Evolutionary conservation across 2,797 vertebrate genomes (phyloP).

Genomic region (Podarcis siculus): DNA sequence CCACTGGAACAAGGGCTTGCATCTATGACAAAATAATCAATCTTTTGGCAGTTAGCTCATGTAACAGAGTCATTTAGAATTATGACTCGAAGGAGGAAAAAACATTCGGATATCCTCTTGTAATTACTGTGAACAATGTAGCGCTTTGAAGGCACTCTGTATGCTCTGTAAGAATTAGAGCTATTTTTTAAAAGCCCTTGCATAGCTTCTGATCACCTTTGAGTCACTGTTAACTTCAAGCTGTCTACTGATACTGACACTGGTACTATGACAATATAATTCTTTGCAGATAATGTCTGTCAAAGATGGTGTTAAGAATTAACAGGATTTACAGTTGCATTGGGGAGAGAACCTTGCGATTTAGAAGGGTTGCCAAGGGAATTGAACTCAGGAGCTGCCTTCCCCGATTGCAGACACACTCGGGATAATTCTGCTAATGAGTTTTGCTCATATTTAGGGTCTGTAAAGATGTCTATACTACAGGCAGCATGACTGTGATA

Average conservation of each 20-base stretch:
- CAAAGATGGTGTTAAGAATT: neutral
- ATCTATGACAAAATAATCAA: conserved; percentile 8
- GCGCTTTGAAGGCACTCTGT: conserved; percentile 1
- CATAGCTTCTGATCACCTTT: neutral
- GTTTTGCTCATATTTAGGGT: neutral
- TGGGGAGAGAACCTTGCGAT: neutral
- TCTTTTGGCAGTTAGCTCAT: conserved; percentile 5
- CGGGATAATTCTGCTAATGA: neutral
- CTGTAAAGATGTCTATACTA: neutral
- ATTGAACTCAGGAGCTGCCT: neutral
- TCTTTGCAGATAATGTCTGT: conserved; percentile 8
- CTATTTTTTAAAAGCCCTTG: neutral
- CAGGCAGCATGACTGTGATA: neutral
- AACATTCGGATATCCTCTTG: conserved; percentile 16
- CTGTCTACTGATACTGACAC: neutral
- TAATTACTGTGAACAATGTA: conserved; percentile 14
- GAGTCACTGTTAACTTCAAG: neutral
- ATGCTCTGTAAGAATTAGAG: neutral
- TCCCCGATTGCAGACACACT: neutral
- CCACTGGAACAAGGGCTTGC: neutral
- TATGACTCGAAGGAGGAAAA: neutral
- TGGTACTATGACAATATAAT: neutral
- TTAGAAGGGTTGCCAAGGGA: accelerated
- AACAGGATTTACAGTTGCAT: neutral
- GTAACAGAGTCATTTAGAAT: neutral